Conservation (phyloP, 2,797 vertebrate species). For the Pagetopsis macropterus region DNA sequence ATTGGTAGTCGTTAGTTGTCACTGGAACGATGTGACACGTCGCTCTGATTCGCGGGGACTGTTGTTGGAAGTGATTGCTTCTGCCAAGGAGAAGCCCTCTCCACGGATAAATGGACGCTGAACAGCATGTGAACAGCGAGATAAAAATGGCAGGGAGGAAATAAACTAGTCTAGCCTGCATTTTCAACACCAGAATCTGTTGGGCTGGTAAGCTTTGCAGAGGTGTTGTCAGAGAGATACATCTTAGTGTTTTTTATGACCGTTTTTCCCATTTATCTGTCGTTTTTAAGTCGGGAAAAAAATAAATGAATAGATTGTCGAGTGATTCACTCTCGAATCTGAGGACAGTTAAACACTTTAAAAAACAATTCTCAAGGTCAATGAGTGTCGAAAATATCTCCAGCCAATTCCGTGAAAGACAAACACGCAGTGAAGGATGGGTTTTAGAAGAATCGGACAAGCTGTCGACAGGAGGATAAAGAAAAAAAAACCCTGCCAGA, state of each 20-base stretch:
- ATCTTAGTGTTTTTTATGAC: conserved; percentile 8
- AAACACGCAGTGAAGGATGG: conserved; percentile 57
- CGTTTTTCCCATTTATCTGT: conserved; percentile 28
- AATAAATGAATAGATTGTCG: conserved; percentile 4
- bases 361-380: conserved; percentile 71
- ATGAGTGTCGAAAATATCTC: conserved; percentile 60
- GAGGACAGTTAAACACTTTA: conserved; percentile 31
- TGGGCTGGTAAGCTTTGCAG: conserved; percentile 36
- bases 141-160: conserved; percentile 73
- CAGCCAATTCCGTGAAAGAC: conserved; percentile 69
- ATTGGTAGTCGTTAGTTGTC: conserved; percentile 79
- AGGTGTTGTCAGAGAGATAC: conserved; percentile 23
- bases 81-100: conserved; percentile 75
- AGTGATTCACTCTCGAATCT: conserved; percentile 31
- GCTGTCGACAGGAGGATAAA: conserved; percentile 74
- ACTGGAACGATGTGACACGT: conserved; percentile 75
- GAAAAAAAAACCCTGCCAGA: conserved; percentile 55
- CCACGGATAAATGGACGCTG: conserved; percentile 72
- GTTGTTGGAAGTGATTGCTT: conserved; percentile 76
- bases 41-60: conserved; percentile 71
- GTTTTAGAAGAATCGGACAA: conserved; percentile 74
- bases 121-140: conserved; percentile 74
- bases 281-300: conserved; percentile 16
- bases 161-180: conserved; percentile 63
- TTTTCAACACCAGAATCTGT: conserved; percentile 34